Evolutionary conservation across 2,113 vertebrate species (phyloP), one percentile per base, ranked within the genome.

Genomic region (Chunga burmeisteri): DNA sequence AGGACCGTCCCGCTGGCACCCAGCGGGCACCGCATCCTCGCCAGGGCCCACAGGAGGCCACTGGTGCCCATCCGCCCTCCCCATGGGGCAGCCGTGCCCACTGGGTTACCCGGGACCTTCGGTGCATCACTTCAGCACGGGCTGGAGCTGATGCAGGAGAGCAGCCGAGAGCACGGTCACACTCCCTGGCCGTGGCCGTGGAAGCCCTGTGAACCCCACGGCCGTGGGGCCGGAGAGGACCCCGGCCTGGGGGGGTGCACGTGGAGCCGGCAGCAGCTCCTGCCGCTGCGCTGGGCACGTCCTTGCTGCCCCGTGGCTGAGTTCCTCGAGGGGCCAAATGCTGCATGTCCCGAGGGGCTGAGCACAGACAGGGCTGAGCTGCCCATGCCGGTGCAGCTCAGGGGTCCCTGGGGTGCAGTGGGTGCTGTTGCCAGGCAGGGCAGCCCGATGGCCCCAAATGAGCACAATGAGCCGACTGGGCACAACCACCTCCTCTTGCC

Each of bases 21-120:
- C 77, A 29, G n/a, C 0, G 0, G 32, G n/a, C n/a, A 63, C 40
- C 7, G 0, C 1, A 2, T 16, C 78, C 47, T 14, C 3, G 3
- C 19, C 32, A 22, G 75, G 23, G 11, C 42, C 30, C 0, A 0
- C 62, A 18, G 70, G 34, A 75, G 10, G 71, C 55, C 73, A 29
- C 9, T 44, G 4, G 32, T 8, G 1, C 71, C 59, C 13, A 2
- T 26, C 52, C n/a, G 42, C 66, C 56, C 36, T 50, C 19, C 4
- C 49, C 47, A 4, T 0, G 2, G 52, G 67, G 29, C 79, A 81
- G 40, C 29, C 0, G 1, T 32, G 62, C 49, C 81, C 6, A 0
- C 29, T 3, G n/a, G 9, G 29, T 2, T n/a, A 29, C 21, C 23
- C 3, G 1, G 17, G 11, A 47, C 47, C 56, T 47, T 15, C 1